Evolutionary conservation across 2,113 vertebrate genomes (phyloP).

Genomic region (Rhodinocichla rosea): DNA sequence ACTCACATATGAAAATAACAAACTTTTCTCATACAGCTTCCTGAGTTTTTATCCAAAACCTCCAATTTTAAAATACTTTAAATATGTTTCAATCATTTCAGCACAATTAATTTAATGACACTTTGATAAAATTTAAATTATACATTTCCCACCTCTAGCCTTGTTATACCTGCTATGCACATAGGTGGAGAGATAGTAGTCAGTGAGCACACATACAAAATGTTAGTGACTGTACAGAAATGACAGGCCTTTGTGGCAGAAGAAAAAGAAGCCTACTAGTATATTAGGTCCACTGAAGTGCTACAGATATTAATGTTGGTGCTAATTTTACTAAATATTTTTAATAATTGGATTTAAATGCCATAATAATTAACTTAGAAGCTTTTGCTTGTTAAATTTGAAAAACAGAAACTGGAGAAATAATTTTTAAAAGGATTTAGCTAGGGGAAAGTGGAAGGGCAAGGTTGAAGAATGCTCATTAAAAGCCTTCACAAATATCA

Average conservation of each 20-base stretch:
- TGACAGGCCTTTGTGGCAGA: rapidly evolving
- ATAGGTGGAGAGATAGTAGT: neutral
- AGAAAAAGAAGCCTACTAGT: neutral
- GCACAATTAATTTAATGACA: neutral
- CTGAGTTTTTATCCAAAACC: neutral
- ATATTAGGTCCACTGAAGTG: neutral
- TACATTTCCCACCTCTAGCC: neutral
- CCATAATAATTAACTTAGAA: neutral
- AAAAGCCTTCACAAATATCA: neutral
- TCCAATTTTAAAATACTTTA: neutral
- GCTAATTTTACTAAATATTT: neutral
- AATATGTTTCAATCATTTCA: neutral
- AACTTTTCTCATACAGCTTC: neutral
- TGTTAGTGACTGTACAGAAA: neutral
- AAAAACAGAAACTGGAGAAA: neutral
- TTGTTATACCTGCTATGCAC: neutral
- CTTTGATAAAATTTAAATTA: neutral
- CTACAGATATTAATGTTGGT: neutral
- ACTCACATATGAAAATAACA: neutral
- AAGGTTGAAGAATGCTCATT: neutral
- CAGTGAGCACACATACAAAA: neutral
- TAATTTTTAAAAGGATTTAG: neutral
- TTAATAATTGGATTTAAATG: neutral
- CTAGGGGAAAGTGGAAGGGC: neutral
- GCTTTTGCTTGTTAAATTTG: neutral